Percentiles rank a stretch among this genome's conserved stretches.
These are phyloP conservation scores for Eustalomyia histrio DNA, from an alignment of 2,888 invertebrate species.

Conservation along the genomic window DNA sequence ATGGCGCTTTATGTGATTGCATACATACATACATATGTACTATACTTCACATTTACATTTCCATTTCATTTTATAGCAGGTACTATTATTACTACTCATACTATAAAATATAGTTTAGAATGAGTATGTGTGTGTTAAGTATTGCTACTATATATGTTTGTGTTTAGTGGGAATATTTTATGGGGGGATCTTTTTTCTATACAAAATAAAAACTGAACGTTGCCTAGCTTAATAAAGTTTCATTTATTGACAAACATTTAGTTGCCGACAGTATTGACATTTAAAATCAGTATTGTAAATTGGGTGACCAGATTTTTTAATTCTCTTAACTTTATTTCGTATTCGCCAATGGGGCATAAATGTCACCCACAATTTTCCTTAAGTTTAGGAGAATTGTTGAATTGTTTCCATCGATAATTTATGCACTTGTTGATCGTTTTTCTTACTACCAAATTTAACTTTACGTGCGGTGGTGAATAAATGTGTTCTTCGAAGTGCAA, in stretches of 20 bases:
- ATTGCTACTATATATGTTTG: constrained; percentile 21
- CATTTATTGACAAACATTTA: constrained; percentile 18
- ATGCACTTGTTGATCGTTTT: too few species aligned
- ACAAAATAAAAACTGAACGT: constrained; percentile 18
- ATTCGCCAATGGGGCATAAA: too few species aligned
- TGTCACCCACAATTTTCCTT: too few species aligned
- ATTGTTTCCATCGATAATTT: too few species aligned
- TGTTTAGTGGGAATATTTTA: constrained; percentile 48
- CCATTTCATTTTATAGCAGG: constrained; percentile 15
- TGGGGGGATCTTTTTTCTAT: constrained; percentile 52
- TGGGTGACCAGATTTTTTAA: constrained; percentile 1
- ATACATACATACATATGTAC: constrained; percentile 1
- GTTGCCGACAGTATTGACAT: constrained; percentile 25
- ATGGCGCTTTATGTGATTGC: constrained; percentile 40
- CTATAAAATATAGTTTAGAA: not conserved
- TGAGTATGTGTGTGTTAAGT: constrained; percentile 7
- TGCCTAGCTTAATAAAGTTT: constrained; percentile 51
- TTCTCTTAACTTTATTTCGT: too few species aligned
- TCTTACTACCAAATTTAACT: too few species aligned
- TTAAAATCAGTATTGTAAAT: not conserved
- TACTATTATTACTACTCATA: not conserved
- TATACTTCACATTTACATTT: constrained; percentile 18
- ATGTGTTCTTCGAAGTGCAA: too few species aligned
- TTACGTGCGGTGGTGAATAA: too few species aligned
- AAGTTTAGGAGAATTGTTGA: too few species aligned